Conservation (phyloP, 2,113 vertebrate genomes). For the Ceyx cyanopectus region DNA sequence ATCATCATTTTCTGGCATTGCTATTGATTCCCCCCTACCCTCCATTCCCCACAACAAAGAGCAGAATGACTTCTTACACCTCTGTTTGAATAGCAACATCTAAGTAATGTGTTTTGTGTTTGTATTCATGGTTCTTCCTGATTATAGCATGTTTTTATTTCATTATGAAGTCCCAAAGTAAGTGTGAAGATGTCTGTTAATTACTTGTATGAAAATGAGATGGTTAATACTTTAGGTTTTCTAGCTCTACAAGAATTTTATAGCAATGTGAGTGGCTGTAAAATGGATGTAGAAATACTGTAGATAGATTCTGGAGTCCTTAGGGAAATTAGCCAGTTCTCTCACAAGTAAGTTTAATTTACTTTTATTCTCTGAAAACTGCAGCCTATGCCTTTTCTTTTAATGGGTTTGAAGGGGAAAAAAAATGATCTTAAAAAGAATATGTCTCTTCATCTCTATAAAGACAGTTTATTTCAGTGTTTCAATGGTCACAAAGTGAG, state of each 20-base stretch:
- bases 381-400: background rate
- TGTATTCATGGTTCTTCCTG: background rate
- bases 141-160: background rate
- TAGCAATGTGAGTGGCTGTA: background rate
- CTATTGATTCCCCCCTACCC: background rate
- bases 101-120: background rate
- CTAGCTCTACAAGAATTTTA: conserved; percentile 3
- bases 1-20: background rate
- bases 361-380: conserved; percentile 57
- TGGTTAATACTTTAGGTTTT: conserved; percentile 29
- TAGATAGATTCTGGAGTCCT: conserved; percentile 20
- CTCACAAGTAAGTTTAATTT: conserved; percentile 64
- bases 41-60: background rate
- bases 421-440: background rate
- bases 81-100: background rate
- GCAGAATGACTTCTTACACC: background rate
- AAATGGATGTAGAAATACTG: conserved; percentile 33
- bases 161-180: background rate
- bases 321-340: conserved; percentile 53
- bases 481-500: background rate
- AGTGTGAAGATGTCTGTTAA: background rate
- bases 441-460: background rate
- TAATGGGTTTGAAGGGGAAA: background rate
- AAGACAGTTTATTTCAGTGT: background rate
- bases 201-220: background rate